Base-by-base conservation (phyloP, 2,888 invertebrate genomes). In the Matsumyia berberina region DNA sequence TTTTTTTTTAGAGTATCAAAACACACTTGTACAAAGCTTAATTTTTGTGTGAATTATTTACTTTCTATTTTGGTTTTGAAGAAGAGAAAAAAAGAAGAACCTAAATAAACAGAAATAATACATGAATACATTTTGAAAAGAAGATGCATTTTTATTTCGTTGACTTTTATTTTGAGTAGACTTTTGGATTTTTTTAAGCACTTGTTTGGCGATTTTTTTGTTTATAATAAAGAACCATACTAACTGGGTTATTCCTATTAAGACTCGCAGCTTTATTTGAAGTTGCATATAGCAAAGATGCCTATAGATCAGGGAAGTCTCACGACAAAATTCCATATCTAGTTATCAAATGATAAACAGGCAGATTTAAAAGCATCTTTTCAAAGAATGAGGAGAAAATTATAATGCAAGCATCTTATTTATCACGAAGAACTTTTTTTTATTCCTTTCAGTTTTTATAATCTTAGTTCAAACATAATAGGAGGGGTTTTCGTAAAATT, bases 11-110 rank as follows among this genome's bases (percentile, higher is more conserved):
- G 29, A 66, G 64, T 29, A 53, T 53, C 72, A 51, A 67, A 53
- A 60, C 83, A 83, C 78, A 79, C 67, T 73, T 83, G 79, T 79
- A 83, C 83, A 83, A 83, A 83, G 72, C 72, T 62, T 83, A 64
- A 55, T 79, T 83, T 67, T 83, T 83, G 82, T 83, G 78, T 83
- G 82, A 67, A 37, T 62, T 74, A 55, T 58, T 82, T 66, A 35
- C 49, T 60, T 35, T 58, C 37, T 74, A 67, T 46, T 82, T 78
- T 35, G 46, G 35, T 57, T 79, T 60, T 55, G 31, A 46, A 66
- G 58, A 55, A 55, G 44, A 58, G 46, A 79, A 49, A 24, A 49
- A 62, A 42, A 62, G 46, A 15, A 37, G 46, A 74, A 53, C 74
- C 60, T 67, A 49, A 74, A 73, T 83, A 78, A 82, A 72, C 66